Evolutionary conservation across 2,888 invertebrate species (phyloP).

Genomic region (Macrophya alboannulata): DNA sequence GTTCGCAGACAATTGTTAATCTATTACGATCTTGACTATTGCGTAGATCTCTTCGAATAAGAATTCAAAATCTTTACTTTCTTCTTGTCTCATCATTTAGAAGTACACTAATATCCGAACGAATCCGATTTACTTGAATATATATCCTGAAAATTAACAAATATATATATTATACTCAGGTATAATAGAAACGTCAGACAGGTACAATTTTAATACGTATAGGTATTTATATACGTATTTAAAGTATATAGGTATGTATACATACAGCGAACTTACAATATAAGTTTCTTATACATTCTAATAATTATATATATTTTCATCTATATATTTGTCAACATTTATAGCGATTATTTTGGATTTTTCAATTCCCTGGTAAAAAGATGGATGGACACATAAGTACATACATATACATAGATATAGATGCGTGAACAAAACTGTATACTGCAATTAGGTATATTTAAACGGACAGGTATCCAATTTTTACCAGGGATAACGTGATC

Average conservation of each 20-base stretch:
- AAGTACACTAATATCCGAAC: no score
- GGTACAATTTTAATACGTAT: not conserved
- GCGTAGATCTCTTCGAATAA: not conserved
- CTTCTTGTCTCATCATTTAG: not conserved
- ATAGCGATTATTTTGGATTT: conserved; percentile 2
- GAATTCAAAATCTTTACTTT: not conserved
- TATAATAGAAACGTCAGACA: not conserved
- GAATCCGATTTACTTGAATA: not conserved
- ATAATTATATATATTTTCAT: not conserved
- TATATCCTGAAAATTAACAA: not conserved
- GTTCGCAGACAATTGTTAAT: not conserved
- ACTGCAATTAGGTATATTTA: no score
- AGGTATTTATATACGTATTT: not conserved
- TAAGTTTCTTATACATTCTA: not conserved
- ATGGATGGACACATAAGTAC: not conserved
- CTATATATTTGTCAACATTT: not conserved
- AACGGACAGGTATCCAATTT: not conserved
- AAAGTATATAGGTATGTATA: not conserved
- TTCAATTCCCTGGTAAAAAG: not conserved
- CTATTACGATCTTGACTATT: not conserved
- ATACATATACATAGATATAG: no score
- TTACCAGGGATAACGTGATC: not conserved
- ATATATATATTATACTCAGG: not conserved
- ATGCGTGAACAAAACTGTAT: no score
- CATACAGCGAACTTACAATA: not conserved